Evolutionary conservation across 1,140 invertebrate species (phyloP).

Genomic region (Aphelenchoides fujianensis): DNA sequence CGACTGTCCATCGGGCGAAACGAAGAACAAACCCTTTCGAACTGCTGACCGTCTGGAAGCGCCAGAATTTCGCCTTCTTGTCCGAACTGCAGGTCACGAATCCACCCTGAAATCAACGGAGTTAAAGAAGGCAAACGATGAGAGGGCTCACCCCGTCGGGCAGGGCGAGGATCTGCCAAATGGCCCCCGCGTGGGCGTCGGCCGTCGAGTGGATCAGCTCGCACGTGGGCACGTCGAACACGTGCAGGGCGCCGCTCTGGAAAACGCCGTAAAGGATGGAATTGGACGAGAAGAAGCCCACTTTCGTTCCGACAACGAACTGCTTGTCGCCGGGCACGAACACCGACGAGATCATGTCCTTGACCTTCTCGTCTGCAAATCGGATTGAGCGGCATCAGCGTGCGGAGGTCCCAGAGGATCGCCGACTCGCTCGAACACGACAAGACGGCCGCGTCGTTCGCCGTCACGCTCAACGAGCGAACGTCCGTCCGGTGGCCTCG

Average conservation of each 20-base stretch:
- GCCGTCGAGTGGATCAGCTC: constrained; percentile 67
- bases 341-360: constrained; percentile 68
- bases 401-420: constrained; percentile 48
- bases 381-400: constrained; percentile 39
- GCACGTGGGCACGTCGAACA: constrained; percentile 80
- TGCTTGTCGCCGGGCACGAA: constrained; percentile 89
- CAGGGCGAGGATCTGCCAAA: constrained; percentile 73
- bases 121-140: constrained; percentile 23
- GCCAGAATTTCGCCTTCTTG: constrained; percentile 87
- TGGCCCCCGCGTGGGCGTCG: constrained; percentile 74
- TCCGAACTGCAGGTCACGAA: constrained; percentile 74
- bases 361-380: constrained; percentile 41
- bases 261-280: constrained; percentile 31
- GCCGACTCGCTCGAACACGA: constrained; percentile 51
- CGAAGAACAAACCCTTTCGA: background rate
- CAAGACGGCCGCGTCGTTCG: constrained; percentile 69
- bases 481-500: constrained; percentile 85
- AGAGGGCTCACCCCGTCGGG: constrained; percentile 63
- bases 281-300: constrained; percentile 41
- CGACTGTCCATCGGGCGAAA: background rate
- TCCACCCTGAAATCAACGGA: constrained; percentile 45
- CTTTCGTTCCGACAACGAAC: constrained; percentile 80
- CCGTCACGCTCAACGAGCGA: constrained; percentile 79
- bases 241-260: constrained; percentile 75
- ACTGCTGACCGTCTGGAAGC: constrained; percentile 74